Base-by-base conservation (phyloP, 2,888 invertebrate genomes). In the Euzophera pinguis region DNA sequence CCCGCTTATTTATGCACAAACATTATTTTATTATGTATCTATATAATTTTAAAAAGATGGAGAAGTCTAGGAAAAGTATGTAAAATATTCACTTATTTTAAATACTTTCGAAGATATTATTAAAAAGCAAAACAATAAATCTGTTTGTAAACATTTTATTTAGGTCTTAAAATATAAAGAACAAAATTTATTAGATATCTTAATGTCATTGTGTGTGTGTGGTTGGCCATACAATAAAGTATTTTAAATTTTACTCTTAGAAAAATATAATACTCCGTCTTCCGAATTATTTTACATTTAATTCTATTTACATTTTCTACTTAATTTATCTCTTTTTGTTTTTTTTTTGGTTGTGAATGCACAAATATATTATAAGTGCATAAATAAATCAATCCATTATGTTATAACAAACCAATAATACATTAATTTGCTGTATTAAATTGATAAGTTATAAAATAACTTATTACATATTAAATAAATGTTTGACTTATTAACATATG, bases 261-360 rank as follows among this genome's bases (percentile, higher is more conserved):
- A 56, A 58, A 66, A 63, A 59, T 54, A 27, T 57, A 71, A 72
- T 71, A 72, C 71, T 70, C 71, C 10, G 56, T 69, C 60, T 68
- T 67, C 65, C 68, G 66, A 67, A 69, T 67, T 67, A 60, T 63
- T 38, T 54, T 56, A 54, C 49, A 57, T 55, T 50, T 39, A 41
- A 50, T 27, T 38, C 2, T 22, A 22, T 53, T 52, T 17, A 39
- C 41, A 17, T 47, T 35, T 47, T 35, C 35, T 49, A 27, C 22
- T 49, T 49, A 22, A 37, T 48, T 37, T 22, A 13, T 22, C 7
- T 22, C 1, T 1, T 38, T 2, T 48, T 48, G 22, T 27, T 8
- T 38, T 35, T n/a, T n/a, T 35, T 3, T n/a, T n/a, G 35, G 3
- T n/a, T 35, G n/a, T 22, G 2, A 3, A 3, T 22, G 22, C 22